Evolutionary conservation across 2,888 invertebrate genomes (phyloP), one percentile per base, ranked within the genome.

Genomic region (Corythucha ciliata): DNA sequence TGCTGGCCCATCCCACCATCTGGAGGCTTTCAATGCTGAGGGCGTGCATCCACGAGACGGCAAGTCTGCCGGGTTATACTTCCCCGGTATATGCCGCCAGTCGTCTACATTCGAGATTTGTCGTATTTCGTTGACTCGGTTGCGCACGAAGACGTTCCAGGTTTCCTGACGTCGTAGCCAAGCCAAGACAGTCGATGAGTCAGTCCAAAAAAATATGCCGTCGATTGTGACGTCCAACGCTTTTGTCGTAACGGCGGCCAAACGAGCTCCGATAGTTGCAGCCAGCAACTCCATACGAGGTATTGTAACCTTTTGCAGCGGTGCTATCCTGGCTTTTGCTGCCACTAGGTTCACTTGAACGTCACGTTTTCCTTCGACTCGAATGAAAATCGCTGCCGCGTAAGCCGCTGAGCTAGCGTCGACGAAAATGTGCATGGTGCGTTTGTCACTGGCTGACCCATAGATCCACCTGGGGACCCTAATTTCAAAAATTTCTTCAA

Each of bases 71-170:
- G 50, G 22, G 18, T 51, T 54, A 4, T 27, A 21, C n/a, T 39
- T 24, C 6, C 50, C 49, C 8, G 49, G 32, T 5, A 52, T 29
- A 26, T 46, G 33, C 10, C 18, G 16, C 52, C 48, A 52, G 5
- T 39, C 40, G 7, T 29, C 10, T 18, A 32, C 14, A 14, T 40
- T 22, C 3, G 48, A 40, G 6, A 18, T 18, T 14, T 21, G 6
- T 4, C 29, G 32, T 16, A 52, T 52, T 45, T 54, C 50, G 7
- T 46, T 32, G 18, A 21, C 12, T 29, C 50, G 18, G 21, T 54
- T 54, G 2, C 12, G 26, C 4, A 54, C 50, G 40, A 54, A 54
- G 39, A 45, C 45, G 25, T 26, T 34, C 54, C 54, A 54, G 24
- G 22, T 33, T 18, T 50, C 50, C 10, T 54, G 33, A 4, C 12